Evolutionary conservation across 2,797 vertebrate species (phyloP).

Genomic region (Tapera naevia): DNA sequence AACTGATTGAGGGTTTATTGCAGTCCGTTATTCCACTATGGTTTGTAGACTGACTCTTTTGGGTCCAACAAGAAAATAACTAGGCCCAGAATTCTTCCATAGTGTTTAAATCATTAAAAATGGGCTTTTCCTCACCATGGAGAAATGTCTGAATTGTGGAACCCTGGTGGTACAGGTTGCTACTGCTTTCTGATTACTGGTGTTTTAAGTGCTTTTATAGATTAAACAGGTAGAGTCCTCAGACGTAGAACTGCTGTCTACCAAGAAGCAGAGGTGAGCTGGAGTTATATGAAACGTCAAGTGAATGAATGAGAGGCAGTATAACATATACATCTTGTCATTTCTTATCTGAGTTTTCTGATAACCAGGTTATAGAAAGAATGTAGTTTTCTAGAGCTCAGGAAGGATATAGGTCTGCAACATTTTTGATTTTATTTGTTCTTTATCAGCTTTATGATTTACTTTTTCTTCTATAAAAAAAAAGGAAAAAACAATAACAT

Average conservation of each 20-base stretch:
- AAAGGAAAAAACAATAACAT: not conserved
- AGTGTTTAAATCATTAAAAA: not conserved
- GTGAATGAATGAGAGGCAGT: not conserved
- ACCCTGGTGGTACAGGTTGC: not conserved
- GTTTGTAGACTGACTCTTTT: not conserved
- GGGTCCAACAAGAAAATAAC: not conserved
- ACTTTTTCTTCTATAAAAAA: not conserved
- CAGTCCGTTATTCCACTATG: not conserved
- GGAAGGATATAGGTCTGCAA: not conserved
- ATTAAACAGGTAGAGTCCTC: not conserved
- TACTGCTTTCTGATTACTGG: not conserved
- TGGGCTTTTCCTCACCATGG: not conserved
- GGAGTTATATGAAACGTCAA: not conserved
- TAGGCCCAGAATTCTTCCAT: not conserved
- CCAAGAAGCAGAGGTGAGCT: not conserved
- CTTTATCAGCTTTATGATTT: not conserved
- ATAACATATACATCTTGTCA: not conserved
- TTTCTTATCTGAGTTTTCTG: not conserved
- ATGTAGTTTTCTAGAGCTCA: not conserved
- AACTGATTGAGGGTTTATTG: not conserved
- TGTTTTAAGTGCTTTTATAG: not conserved
- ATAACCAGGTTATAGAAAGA: not conserved
- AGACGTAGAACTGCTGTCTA: not conserved
- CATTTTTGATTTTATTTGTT: not conserved
- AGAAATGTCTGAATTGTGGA: not conserved